Evolutionary conservation across 2,797 vertebrate species (phyloP), one percentile per base, ranked within the genome.

Genomic region (Coreius guichenoti): DNA sequence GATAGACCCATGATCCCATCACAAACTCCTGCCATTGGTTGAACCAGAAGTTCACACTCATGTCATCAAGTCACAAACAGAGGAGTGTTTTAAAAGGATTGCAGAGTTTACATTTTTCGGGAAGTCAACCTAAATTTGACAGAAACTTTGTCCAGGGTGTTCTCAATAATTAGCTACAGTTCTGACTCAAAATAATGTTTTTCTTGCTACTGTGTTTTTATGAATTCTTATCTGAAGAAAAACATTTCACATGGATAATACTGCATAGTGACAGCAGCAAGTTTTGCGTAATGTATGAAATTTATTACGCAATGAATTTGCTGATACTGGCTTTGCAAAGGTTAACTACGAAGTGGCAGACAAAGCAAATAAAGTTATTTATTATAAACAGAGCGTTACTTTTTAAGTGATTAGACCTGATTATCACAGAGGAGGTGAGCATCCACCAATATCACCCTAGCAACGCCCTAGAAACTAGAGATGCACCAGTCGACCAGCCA

Each of bases 121-220:
- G 58, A 61, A 61, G n/a, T 61, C 12, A 26, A 61, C 1, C 1
- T 61, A 61, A 26, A 61, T 26, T 26, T 13, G n/a, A 26, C 58
- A 63, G 17, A 3, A 56, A n/a, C 4, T n/a, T n/a, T 3, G 4
- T 56, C 54, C 54, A 56, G 19, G 8, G 58, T 14, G 2, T 63
- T 65, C 26, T 31, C 61, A 65, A 65, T 17, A 65, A 31, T 65
- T 29, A 63, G n/a, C 2, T 1, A 29, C 5, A 16, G 13, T 2
- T 29, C 26, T 14, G 58, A 61, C 49, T 76, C 12, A 76, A 76
- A 76, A 76, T 16, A 0, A 16, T 36, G 21, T 29, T 73, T 73
- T 49, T 47, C n/a, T 73, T 19, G 70, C 70, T 49, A 49, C 45
- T 47, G 45, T 49, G 45, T 73, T 73, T 73, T 21, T 56, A 56